Evolutionary conservation across 2,113 vertebrate species (phyloP), one percentile per base, ranked within the genome.

Genomic region (Hemibagrus wyckioides): DNA sequence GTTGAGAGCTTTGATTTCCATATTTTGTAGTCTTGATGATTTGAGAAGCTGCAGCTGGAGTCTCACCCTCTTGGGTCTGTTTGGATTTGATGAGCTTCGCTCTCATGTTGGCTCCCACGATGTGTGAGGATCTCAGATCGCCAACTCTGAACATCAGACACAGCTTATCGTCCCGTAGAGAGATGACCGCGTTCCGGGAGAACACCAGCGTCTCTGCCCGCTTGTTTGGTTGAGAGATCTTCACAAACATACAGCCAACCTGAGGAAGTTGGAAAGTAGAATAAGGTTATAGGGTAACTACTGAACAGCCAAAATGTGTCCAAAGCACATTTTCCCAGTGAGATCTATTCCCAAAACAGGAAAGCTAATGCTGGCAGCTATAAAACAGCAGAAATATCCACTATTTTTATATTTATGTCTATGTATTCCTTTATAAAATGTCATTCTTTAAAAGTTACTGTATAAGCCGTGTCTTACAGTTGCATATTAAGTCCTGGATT

Each of bases 201-300:
- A 96, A 96, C 84, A 96, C 95, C 92, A 96, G 91, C 0, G 95
- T 96, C 93, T 96, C 95, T 0, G 95, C 95, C 6, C 95, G 93
- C 88, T 96, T 96, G 92, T 96, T 96, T 84, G 95, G 95, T 93
- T 96, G 95, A 0, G 95, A 96, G 91, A 96, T 96, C 92, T 96
- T 96, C 88, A 96, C 95, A 56, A 96, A 96, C 95, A 96, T 96
- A 36, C 95, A 96, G 88, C 95, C 95, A 61, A 96, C 95, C 95
- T 96, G 88, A 54, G 57, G 13, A 6, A 86, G 14, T 39, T 80
- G 19, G 17, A 67, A 9, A 54, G 13, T 1, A 80, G 21, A 80
- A 80, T 11, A 15, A 25, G 33, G 54, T 54, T 80, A 80, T 6
- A 1, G 8, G n/a, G 3, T 33, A 33, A 33, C 14, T 54, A 50